phyloP scores from a whole-genome alignment of 2,113 vertebrate species.

The Pelobates fuscus region DNA sequence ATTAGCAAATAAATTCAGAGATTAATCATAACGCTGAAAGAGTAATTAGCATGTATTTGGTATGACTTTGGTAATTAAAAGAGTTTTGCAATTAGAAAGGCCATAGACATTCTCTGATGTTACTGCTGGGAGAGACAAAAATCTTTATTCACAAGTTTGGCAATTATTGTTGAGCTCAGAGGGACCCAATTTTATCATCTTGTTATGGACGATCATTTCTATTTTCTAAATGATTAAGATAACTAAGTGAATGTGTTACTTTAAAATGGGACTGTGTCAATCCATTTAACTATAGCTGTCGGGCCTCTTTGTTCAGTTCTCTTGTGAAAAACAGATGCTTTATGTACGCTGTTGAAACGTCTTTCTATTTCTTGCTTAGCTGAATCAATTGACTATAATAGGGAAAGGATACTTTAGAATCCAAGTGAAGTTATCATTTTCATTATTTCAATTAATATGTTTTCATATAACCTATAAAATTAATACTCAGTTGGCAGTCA shows the following conservation, averaged over 20 bases:
- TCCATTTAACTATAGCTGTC: slow-evolving; percentile 4
- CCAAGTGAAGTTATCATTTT: too few relatives aligned
- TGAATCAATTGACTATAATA: too few relatives aligned
- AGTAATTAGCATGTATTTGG: slow-evolving; percentile 66
- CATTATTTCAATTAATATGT: too few relatives aligned
- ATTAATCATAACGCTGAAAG: slow-evolving; percentile 64
- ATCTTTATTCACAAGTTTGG: background rate
- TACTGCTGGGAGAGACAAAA: background rate
- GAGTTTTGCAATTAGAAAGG: slow-evolving; percentile 55
- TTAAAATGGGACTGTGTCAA: fast-evolving
- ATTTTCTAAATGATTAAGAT: slow-evolving; percentile 19
- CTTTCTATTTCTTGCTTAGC: slow-evolving; percentile 5
- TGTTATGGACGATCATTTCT: background rate
- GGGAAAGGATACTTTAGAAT: too few relatives aligned
- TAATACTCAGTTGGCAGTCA: too few relatives aligned
- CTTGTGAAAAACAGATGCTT: background rate
- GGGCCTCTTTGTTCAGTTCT: background rate
- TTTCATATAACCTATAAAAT: too few relatives aligned
- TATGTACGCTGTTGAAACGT: background rate
- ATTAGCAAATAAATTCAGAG: slow-evolving; percentile 59
- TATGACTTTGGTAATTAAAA: slow-evolving; percentile 61
- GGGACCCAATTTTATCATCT: slow-evolving; percentile 2
- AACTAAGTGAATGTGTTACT: slow-evolving; percentile 3
- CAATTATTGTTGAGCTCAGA: background rate
- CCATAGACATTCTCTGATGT: background rate